Evolutionary conservation across 2,113 vertebrate genomes (phyloP).

Genomic region (Ranitomeya imitator): DNA sequence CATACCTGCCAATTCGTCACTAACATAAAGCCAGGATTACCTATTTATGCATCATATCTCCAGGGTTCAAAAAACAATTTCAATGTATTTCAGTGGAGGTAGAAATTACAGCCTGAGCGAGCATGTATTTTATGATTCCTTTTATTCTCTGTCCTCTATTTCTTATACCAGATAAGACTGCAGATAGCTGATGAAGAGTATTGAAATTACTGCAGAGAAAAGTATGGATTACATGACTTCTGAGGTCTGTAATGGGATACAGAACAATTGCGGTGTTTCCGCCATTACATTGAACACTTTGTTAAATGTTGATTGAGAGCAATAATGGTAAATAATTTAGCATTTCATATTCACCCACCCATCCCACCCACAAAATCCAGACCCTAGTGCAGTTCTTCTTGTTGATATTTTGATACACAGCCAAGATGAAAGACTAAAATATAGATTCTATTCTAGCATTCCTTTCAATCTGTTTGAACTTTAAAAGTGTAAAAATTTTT

Average conservation of each 20-base stretch:
- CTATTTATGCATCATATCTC: conserved; percentile 22
- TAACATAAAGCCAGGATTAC: conserved; percentile 28
- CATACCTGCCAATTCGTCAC: conserved; percentile 28
- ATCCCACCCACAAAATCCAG: no score
- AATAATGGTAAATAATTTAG: not conserved
- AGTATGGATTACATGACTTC: not conserved
- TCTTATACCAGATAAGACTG: not conserved
- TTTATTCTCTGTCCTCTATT: not conserved
- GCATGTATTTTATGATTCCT: not conserved
- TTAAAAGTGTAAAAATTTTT: not conserved
- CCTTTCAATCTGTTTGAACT: not conserved
- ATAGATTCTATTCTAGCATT: not conserved
- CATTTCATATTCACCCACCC: not conserved
- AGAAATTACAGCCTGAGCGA: conserved; percentile 8
- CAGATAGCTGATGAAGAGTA: conserved; percentile 19
- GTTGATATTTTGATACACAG: not conserved
- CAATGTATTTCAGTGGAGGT: conserved; percentile 14
- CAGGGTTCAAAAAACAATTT: conserved; percentile 18
- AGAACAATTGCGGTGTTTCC: not conserved
- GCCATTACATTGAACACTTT: not conserved
- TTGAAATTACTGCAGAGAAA: conserved; percentile 28
- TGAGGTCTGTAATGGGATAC: not conserved
- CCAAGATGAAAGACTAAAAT: not conserved
- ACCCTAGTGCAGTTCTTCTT: no score
- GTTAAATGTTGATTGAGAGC: not conserved